Conservation (phyloP, 1,140 invertebrate genomes). For the Diachasmimorpha longicaudata region DNA sequence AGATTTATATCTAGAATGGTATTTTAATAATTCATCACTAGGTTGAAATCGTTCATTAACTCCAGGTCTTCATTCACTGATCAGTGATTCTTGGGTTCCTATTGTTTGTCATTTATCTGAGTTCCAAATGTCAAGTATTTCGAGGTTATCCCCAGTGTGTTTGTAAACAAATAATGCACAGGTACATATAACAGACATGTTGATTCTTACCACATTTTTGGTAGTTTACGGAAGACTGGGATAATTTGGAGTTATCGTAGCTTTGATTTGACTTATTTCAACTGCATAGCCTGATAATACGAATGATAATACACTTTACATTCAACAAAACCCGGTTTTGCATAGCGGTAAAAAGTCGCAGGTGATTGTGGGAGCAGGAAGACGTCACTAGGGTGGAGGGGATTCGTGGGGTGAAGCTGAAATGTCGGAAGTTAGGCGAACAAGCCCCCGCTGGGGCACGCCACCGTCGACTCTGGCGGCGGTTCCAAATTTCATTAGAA, state of each 20-base stretch:
- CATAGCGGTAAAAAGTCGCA: not conserved
- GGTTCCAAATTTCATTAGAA: no score
- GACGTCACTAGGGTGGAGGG: no score
- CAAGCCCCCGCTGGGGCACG: no score
- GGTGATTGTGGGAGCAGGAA: not conserved
- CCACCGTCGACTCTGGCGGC: no score
- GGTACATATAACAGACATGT: not conserved
- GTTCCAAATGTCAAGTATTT: not conserved
- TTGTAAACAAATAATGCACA: constrained; percentile 2
- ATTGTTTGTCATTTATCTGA: not conserved
- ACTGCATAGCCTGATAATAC: not conserved
- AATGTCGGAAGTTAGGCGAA: no score
- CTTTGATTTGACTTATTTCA: not conserved
- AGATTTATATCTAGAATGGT: constrained; percentile 41
- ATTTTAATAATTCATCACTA: not conserved
- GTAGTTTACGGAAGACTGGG: not conserved
- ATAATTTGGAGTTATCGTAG: not conserved
- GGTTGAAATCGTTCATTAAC: not conserved
- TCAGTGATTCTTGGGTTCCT: not conserved
- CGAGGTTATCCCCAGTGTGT: not conserved
- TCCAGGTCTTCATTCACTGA: constrained; percentile 1
- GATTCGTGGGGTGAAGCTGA: not conserved
- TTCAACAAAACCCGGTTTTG: not conserved
- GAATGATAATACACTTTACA: not conserved
- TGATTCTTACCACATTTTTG: constrained; percentile 4